phyloP scores from a whole-genome alignment of 2,797 vertebrate species.

The Myotis pilosus region DNA sequence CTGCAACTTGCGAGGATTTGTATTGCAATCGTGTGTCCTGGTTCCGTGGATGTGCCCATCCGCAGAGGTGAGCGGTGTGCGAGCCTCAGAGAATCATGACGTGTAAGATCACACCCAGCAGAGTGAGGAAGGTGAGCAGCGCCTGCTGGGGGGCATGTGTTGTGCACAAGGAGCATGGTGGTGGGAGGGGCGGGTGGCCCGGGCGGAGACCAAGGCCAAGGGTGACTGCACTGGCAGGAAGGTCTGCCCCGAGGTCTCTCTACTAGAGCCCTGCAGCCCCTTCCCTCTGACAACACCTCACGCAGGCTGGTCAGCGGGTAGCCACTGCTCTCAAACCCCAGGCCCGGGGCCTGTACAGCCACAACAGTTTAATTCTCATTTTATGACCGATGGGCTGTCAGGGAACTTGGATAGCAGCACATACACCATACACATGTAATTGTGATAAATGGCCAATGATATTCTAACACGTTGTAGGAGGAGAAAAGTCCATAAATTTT shows the following conservation, averaged over 20 bases:
- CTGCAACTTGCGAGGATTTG: background rate
- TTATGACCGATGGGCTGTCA: background rate
- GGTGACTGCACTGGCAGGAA: accelerated
- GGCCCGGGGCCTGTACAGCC: accelerated
- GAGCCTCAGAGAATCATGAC: background rate
- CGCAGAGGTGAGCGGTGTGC: accelerated
- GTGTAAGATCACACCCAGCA: accelerated
- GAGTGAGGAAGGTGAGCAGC: accelerated
- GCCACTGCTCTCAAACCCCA: background rate
- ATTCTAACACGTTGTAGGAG: background rate
- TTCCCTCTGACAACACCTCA: accelerated
- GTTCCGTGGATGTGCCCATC: no score
- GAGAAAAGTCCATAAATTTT: background rate
- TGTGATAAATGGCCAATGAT: background rate
- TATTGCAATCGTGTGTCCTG: accelerated
- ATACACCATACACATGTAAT: background rate
- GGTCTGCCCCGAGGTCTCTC: accelerated
- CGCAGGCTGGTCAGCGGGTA: background rate
- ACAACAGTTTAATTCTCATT: background rate
- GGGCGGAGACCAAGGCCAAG: background rate
- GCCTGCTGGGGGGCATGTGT: accelerated
- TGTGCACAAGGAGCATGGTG: accelerated
- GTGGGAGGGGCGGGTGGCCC: accelerated
- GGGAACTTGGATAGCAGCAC: background rate
- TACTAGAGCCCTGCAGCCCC: accelerated